Conservation (phyloP, 1,140 invertebrate species). For the Calycopis cecrops region DNA sequence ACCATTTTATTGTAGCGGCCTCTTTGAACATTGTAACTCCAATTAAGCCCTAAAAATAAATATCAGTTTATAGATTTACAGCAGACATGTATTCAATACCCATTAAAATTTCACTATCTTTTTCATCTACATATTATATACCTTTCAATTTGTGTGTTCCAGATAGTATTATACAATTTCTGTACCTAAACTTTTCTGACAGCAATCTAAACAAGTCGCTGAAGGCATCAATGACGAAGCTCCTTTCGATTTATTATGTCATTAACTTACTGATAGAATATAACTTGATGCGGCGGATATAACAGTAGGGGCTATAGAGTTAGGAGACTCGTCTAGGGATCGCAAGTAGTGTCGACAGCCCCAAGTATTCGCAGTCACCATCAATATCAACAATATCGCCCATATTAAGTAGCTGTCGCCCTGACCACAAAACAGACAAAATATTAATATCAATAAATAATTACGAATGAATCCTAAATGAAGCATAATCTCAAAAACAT, state of each 20-base stretch:
- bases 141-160: not conserved
- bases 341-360: conserved; percentile 78
- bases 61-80: not conserved
- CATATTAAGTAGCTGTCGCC: conserved; percentile 53
- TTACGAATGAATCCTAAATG: not conserved
- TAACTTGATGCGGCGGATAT: conserved; percentile 78
- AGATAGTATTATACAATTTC: no score
- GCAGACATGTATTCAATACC: no score
- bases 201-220: no score
- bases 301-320: conserved; percentile 78
- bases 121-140: not conserved
- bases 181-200: no score
- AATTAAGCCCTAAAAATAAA: conserved; percentile 67
- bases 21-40: conserved; percentile 75
- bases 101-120: no score
- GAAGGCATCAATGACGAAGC: no score
- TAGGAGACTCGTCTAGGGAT: conserved; percentile 73
- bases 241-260: not conserved
- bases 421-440: conserved; percentile 28
- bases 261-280: conserved; percentile 76
- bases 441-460: no score
- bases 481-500: conserved; percentile 25
- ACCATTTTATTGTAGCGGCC: conserved; percentile 72
- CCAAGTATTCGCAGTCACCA: conserved; percentile 77
- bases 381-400: conserved; percentile 58